These are phyloP conservation scores for Cantharis rufa DNA, from an alignment of 2,888 invertebrate species.

Conservation along the genomic window DNA sequence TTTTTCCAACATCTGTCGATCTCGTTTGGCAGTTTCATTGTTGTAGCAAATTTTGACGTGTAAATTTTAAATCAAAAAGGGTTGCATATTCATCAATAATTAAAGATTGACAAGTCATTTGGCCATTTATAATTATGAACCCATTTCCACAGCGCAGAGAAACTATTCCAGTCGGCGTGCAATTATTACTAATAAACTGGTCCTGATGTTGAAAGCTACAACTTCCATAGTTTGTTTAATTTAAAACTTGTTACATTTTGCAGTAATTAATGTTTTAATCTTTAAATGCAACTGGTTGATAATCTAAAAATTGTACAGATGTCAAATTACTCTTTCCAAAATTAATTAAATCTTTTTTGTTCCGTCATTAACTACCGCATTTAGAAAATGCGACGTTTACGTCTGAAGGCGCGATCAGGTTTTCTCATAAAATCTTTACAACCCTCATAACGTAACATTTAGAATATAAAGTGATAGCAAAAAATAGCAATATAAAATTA, in stretches of 20 bases:
- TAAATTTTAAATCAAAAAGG: constrained; percentile 5
- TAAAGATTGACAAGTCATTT: constrained; percentile 9
- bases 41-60: constrained; percentile 9
- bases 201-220: neutral
- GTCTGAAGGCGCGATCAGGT: neutral
- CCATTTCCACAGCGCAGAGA: neutral
- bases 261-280: neutral
- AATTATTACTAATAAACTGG: neutral
- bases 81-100: constrained; percentile 12
- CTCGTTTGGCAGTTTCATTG: constrained; percentile 12
- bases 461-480: neutral
- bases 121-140: constrained; percentile 1
- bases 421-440: constrained; percentile 1
- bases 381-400: neutral
- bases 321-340: neutral
- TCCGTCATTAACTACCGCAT: neutral
- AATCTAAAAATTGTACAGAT: neutral
- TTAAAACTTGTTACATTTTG: neutral
- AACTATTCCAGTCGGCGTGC: neutral
- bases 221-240: neutral
- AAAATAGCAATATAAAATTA: neutral
- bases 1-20: constrained; percentile 15
- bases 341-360: constrained; percentile 1
- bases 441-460: neutral
- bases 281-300: neutral